phyloP scores from a whole-genome alignment of 2,888 invertebrate genomes.

The Neoascia interrupta region DNA sequence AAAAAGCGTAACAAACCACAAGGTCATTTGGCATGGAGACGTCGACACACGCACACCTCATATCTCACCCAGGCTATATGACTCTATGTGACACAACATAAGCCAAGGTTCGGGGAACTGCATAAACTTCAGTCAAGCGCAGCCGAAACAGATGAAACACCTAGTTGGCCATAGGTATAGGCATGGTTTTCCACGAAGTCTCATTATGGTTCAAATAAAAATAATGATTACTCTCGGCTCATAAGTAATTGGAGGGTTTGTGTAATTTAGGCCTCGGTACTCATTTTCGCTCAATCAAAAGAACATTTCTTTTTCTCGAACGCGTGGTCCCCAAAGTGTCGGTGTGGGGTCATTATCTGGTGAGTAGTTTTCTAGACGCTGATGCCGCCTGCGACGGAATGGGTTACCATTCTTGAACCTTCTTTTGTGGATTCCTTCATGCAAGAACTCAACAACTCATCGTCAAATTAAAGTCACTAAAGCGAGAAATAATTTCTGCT shows the following conservation, averaged over 20 bases:
- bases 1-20: slow-evolving; percentile 33
- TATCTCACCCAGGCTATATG: slow-evolving; percentile 11
- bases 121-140: slow-evolving; percentile 32
- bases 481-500: slow-evolving; percentile 44
- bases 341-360: slow-evolving; percentile 56
- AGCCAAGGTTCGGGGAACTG: slow-evolving; percentile 25
- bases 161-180: not conserved
- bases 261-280: slow-evolving; percentile 29
- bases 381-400: slow-evolving; percentile 2
- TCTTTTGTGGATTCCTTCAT: slow-evolving; percentile 35
- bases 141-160: not conserved
- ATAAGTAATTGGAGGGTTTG: slow-evolving; percentile 33
- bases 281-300: slow-evolving; percentile 36
- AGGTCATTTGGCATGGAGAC: too few relatives aligned
- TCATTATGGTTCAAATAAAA: slow-evolving; percentile 23
- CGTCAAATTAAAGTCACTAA: slow-evolving; percentile 59
- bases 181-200: slow-evolving; percentile 29
- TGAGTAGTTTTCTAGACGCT: slow-evolving; percentile 46
- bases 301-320: slow-evolving; percentile 18
- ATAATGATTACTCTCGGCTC: slow-evolving; percentile 28
- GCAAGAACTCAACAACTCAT: slow-evolving; percentile 53
- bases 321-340: slow-evolving; percentile 22
- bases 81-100: slow-evolving; percentile 25
- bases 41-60: slow-evolving; percentile 28
- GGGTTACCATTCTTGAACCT: not conserved